These are phyloP conservation scores for Daphoenositta chrysoptera DNA, from an alignment of 2,113 vertebrate species.

Conservation along the genomic window DNA sequence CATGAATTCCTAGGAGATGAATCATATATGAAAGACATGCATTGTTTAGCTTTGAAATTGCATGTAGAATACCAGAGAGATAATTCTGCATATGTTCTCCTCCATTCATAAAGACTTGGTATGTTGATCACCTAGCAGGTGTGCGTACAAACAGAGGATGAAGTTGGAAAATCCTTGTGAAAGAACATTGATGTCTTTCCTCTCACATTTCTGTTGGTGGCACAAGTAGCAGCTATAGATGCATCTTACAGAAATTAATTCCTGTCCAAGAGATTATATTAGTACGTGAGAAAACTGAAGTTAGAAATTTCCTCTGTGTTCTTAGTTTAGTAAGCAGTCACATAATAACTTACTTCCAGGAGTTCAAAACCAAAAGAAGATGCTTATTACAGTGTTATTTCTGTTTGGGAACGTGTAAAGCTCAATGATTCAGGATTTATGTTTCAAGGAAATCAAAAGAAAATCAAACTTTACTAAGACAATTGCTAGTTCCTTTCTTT, in stretches of 20 bases:
- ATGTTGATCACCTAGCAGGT: background rate
- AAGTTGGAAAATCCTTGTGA: background rate
- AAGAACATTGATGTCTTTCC: background rate
- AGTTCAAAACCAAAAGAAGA: background rate
- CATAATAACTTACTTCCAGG: background rate
- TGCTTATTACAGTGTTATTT: background rate
- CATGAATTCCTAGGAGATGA: constrained; percentile 42
- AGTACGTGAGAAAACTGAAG: background rate
- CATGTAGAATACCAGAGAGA: background rate
- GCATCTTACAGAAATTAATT: background rate
- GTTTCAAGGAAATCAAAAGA: constrained; percentile 29
- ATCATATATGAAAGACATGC: background rate
- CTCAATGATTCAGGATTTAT: background rate
- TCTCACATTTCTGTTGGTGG: background rate
- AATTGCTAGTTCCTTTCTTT: constrained; percentile 27
- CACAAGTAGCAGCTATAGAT: background rate
- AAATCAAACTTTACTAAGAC: constrained; percentile 20
- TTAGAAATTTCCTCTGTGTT: background rate
- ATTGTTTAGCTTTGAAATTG: constrained; percentile 15
- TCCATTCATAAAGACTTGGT: background rate
- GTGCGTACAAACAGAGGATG: background rate
- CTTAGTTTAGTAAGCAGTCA: background rate
- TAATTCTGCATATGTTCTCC: background rate
- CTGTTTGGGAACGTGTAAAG: background rate
- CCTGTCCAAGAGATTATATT: background rate